Percentiles rank a stretch among this genome's conserved stretches.
phyloP scores from a whole-genome alignment of 1,140 invertebrate genomes.

The Camponotus floridanus region DNA sequence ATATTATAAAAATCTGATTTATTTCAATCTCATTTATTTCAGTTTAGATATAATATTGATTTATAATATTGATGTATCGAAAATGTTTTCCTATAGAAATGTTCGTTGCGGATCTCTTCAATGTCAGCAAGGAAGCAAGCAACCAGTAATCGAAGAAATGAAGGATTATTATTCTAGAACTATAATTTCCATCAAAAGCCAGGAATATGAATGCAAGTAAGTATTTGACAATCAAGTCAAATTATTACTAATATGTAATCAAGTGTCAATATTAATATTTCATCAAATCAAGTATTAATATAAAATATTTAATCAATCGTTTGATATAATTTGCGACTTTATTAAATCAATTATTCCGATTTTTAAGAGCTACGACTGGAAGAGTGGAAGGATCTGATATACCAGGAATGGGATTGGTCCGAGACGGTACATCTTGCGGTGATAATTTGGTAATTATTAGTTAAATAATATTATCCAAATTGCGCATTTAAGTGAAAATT shows the following conservation, averaged over 20 bases:
- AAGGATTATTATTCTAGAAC: constrained; percentile 94
- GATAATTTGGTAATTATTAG: constrained; percentile 90
- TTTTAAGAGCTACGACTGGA: constrained; percentile 75
- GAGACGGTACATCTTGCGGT: constrained; percentile 96
- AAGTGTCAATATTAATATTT: neutral
- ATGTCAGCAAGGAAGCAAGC: constrained; percentile 93
- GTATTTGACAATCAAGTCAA: constrained; percentile 78
- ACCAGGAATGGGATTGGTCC: constrained; percentile 92
- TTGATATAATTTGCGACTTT: neutral
- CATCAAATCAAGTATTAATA: too few species aligned
- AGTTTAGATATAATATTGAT: neutral
- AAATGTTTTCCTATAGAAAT: constrained; percentile 88
- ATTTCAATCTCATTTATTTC: neutral
- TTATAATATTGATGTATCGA: neutral
- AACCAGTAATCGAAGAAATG: constrained; percentile 91
- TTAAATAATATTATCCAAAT: neutral
- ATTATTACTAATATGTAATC: neutral
- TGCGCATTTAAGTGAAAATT: neutral
- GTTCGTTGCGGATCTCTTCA: constrained; percentile 96
- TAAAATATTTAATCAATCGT: neutral
- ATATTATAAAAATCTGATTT: neutral
- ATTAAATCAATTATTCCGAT: constrained; percentile 32
- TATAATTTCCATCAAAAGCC: constrained; percentile 93
- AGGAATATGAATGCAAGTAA: constrained; percentile 97
- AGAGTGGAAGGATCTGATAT: constrained; percentile 88